Conservation (phyloP, 2,113 vertebrate genomes). For the Salvelinus namaycush region DNA sequence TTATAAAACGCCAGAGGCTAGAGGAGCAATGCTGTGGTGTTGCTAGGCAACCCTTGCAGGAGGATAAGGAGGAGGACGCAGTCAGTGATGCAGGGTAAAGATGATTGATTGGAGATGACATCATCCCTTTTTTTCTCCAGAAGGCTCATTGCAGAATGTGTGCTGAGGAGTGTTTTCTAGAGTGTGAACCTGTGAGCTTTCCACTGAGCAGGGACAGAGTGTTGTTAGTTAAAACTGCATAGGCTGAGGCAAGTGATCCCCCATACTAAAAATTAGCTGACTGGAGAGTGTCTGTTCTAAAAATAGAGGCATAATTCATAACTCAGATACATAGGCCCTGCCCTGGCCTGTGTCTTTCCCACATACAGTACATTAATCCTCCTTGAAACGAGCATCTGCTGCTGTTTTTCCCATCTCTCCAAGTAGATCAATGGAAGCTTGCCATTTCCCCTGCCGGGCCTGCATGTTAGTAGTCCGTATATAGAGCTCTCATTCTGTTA, state of each 20-base stretch:
- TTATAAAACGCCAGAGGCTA: slow-evolving; percentile 57
- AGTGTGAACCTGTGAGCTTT: slow-evolving; percentile 55
- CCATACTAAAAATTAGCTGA: slow-evolving; percentile 40
- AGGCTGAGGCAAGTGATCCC: slow-evolving; percentile 25
- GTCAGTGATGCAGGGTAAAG: slow-evolving; percentile 72
- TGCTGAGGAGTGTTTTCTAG: slow-evolving; percentile 58
- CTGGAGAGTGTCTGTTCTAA: slow-evolving; percentile 25
- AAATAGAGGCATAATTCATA: slow-evolving; percentile 46
- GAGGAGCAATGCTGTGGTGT: slow-evolving; percentile 66
- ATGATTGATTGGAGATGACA: slow-evolving; percentile 79
- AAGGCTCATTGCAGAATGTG: slow-evolving; percentile 69
- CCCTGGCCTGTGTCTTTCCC: slow-evolving; percentile 17
- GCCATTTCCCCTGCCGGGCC: background rate
- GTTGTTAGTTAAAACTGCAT: slow-evolving; percentile 36
- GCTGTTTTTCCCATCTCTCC: background rate
- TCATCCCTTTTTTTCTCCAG: slow-evolving; percentile 60
- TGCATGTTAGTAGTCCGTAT: background rate
- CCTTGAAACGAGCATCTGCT: background rate
- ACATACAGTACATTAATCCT: slow-evolving; percentile 19
- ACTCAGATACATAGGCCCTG: slow-evolving; percentile 16
- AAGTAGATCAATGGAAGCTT: slow-evolving; percentile 11
- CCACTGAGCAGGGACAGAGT: slow-evolving; percentile 43
- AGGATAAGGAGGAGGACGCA: slow-evolving; percentile 56
- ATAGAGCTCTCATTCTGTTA: background rate
- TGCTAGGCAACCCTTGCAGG: slow-evolving; percentile 68